Base-by-base conservation (phyloP, 1,140 invertebrate genomes). In the Drosophila sp. region DNA sequence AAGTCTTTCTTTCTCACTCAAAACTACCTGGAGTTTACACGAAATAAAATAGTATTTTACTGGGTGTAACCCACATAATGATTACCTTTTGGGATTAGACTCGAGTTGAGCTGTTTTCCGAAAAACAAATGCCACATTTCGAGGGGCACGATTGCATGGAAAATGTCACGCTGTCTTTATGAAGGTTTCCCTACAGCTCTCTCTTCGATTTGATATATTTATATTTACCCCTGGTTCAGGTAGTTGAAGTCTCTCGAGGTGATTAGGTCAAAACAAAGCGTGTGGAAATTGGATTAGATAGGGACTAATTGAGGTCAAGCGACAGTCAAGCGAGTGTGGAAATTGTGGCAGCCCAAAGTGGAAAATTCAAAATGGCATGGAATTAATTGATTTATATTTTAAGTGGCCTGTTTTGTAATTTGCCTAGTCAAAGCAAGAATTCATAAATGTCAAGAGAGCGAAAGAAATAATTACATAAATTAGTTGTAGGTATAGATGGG, bases 221-320 rank as follows among this genome's bases (percentile, higher is more conserved):
- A 25, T 57, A 51, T 56, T 13, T 50, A 57, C 25, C 45, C 34
- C 7, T 13, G 14, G 32, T 9, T 38, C 81, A 86, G 81, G 82
- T 81, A 87, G 70, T 16, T 7, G 62, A 32, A 64, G 38, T 63
- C 21, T 27, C 45, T 48, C 21, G 58, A 86, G 81, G 74, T 78
- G 81, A 82, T 82, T 78, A 78, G 82, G 75, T 78, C 62, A 78
- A 54, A 72, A 75, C 70, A 76, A 62, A 72, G 67, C 53, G 72
- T 66, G 76, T 78, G 78, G 51, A 78, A 82, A 76, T 66, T 54
- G 82, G 63, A 86, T 86, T 86, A 78, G 82, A 58, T 65, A 48
- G 18, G 82, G 50, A 61, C 74, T 87, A 86, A 86, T 86, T 78
- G 83, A 82, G 82, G 82, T 86, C 82, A 89, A 86, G 51, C 78